Evolutionary conservation across 37 sponge, comb jelly and placozoan species (phyloP).

Genomic region (Mnemiopsis leidyi): DNA sequence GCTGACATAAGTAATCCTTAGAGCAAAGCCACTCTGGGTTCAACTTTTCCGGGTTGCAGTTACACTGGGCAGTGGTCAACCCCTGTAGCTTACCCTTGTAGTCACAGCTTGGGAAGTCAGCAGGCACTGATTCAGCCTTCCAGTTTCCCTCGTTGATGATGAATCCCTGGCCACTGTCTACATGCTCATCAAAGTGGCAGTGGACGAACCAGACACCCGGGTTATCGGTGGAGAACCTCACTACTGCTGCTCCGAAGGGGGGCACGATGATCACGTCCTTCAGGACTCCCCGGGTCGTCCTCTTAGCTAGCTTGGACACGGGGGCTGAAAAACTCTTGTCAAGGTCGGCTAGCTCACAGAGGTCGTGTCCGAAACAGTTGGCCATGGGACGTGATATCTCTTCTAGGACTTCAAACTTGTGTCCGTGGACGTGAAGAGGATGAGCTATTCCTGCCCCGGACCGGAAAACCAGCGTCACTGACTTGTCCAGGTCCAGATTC

Average conservation of each 20-base stretch:
- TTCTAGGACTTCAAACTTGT: neutral
- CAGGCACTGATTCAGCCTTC: neutral
- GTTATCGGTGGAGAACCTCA: neutral
- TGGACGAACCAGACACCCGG: neutral
- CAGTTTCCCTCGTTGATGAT: neutral
- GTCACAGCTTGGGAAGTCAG: neutral
- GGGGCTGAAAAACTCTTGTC: neutral
- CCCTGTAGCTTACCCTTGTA: neutral
- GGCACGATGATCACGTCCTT: neutral
- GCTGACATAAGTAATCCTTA: neutral
- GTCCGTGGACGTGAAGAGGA: neutral
- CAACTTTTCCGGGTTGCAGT: neutral
- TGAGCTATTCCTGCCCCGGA: neutral
- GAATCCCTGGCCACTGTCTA: neutral
- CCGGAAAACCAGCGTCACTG: neutral
- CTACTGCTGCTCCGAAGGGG: neutral
- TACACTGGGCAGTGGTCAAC: neutral
- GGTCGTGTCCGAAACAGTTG: neutral
- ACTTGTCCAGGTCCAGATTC: neutral
- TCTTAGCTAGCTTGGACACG: neutral
- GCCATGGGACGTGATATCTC: neutral
- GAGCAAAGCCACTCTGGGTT: neutral
- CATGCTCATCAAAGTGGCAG: neutral
- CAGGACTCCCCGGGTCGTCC: neutral
- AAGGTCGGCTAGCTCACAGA: neutral